Base-by-base conservation (phyloP, 2,113 vertebrate genomes). In the Ailurus styani region DNA sequence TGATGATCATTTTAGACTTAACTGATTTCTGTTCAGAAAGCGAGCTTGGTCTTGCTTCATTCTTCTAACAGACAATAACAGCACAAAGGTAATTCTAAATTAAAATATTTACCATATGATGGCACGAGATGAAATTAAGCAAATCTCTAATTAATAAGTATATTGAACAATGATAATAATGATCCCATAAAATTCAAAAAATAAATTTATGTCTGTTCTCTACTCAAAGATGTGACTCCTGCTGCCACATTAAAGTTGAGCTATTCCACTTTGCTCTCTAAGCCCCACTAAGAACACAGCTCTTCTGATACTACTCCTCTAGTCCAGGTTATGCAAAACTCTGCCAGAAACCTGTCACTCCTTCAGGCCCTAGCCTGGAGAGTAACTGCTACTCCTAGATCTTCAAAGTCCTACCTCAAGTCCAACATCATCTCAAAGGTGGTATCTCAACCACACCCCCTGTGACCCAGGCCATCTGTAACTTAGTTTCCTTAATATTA, bases 131-230 rank as follows among this genome's bases (percentile, higher is more conserved):
- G 90, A 79, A 89, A 85, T n/a, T 64, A 23, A 52, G 55, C 21
- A 81, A 78, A 72, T 98, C 91, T 91, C 52, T 95, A 93, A 54
- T 90, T 91, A 34, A 40, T 93, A 94, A 95, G 62, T 40, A 54
- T 83, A 90, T 29, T 77, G 12, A 77, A 29, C 52, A 72, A 54
- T 82, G 9, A 82, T 77, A 47, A 91, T 75, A 47, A 91, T 75
- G 18, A 96, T 42, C 23, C 34, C 57, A 79, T 72, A 66, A 90
- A 93, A 75, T 54, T 42, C 6, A 64, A 66, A 64, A 92, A 87
- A n/a, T 60, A 50, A 85, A 73, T 55, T 25, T 37, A 60, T 57
- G 87, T 31, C 20, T 66, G 18, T 47, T 31, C 47, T 84, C 40
- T 55, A 42, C 29, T 17, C 50, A 60, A 66, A 64, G 31, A 14